Percentiles rank a stretch among this genome's conserved stretches.
These are phyloP conservation scores for Petrocephalus schoutedeni DNA, from an alignment of 2,797 vertebrate genomes.

Conservation along the genomic window DNA sequence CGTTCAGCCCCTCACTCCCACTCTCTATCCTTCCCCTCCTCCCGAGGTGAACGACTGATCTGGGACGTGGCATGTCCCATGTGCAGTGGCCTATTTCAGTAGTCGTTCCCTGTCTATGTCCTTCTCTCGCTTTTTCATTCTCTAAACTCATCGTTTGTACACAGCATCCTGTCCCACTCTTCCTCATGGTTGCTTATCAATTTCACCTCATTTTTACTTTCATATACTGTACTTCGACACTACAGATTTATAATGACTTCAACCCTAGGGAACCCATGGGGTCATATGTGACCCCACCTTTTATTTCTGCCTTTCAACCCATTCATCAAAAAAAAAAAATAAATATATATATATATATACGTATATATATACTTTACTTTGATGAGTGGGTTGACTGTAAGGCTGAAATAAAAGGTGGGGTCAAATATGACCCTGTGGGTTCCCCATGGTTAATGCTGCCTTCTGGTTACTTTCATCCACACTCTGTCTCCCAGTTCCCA, in stretches of 20 bases:
- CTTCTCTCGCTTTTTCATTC: constrained; percentile 10
- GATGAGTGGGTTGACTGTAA: no score
- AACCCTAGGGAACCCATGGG: no score
- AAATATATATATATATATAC: no score
- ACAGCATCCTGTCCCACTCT: background rate
- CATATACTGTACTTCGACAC: background rate
- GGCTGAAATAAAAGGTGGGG: no score
- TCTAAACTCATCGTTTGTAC: background rate
- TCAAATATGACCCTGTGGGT: no score
- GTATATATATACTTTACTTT: no score
- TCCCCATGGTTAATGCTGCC: background rate
- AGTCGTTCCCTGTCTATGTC: constrained; percentile 39
- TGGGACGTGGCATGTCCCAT: constrained; percentile 69
- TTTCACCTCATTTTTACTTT: background rate
- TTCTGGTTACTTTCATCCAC: background rate
- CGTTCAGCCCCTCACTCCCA: constrained; percentile 31
- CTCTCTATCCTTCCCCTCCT: constrained; percentile 35
- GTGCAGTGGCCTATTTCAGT: constrained; percentile 68
- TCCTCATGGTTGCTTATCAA: background rate
- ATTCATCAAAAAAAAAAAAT: no score
- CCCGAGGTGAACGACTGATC: constrained; percentile 60
- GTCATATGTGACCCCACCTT: no score
- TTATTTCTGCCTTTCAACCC: no score
- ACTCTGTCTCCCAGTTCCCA: background rate
- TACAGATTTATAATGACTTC: background rate